phyloP scores from a whole-genome alignment of 2,113 vertebrate species.

The Hemichromis elongatus region DNA sequence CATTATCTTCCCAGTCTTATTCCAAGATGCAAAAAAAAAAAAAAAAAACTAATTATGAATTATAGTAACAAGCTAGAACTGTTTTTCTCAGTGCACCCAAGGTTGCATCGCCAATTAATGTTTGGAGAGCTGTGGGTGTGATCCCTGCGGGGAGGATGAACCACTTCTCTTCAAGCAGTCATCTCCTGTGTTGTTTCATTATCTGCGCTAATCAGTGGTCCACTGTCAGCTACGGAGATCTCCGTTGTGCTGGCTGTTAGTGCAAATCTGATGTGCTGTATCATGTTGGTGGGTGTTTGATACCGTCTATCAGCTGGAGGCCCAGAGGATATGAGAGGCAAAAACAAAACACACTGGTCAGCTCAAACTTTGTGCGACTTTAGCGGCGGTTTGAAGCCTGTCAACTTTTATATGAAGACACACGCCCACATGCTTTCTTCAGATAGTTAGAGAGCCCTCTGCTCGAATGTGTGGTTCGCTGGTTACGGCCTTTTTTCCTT shows the following conservation, averaged over 20 bases:
- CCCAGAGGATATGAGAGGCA: not conserved
- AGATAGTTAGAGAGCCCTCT: not conserved
- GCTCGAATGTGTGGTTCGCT: not conserved
- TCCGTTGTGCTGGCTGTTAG: not conserved
- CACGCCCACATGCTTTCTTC: not conserved
- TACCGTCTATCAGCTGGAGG: not conserved
- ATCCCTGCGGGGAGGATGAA: conserved; percentile 25
- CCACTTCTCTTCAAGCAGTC: conserved; percentile 39
- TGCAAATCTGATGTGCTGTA: not conserved
- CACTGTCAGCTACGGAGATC: conserved; percentile 5
- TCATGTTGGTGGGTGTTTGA: not conserved
- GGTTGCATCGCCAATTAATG: conserved; percentile 53
- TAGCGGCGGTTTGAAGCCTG: not conserved
- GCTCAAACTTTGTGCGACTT: not conserved
- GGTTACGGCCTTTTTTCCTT: not conserved
- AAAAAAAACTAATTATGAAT: conserved; percentile 50
- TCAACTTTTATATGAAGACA: not conserved
- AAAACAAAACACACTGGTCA: not conserved
- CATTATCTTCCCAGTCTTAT: conserved; percentile 43
- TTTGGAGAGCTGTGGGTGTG: conserved; percentile 42
- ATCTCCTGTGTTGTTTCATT: conserved; percentile 43
- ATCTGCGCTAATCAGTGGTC: conserved; percentile 49
- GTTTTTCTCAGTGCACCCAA: conserved; percentile 49
- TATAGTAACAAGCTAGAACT: conserved; percentile 37
- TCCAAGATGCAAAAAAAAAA: conserved; percentile 23